Conservation (phyloP, 2,797 vertebrate species). For the Aldrovandia affinis region DNA sequence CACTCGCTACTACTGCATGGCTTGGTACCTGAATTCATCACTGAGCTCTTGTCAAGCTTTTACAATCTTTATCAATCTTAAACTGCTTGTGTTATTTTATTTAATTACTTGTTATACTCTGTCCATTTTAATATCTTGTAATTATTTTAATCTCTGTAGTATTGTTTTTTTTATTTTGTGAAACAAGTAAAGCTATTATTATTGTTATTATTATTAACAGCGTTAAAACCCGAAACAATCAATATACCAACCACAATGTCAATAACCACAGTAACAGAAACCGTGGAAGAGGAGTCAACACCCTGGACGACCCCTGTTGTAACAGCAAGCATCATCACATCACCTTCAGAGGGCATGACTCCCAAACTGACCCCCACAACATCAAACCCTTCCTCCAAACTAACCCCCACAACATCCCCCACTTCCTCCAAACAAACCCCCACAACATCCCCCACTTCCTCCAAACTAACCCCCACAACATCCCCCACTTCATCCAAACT, state of each 20-base stretch:
- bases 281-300: neutral
- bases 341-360: neutral
- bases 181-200: no score
- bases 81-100: no score
- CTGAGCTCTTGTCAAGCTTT: no score
- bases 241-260: neutral
- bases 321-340: neutral
- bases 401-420: neutral
- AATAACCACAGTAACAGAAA: neutral
- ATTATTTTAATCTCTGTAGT: no score
- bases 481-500: neutral
- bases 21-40: no score
- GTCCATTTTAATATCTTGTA: no score
- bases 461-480: neutral
- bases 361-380: neutral
- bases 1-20: no score
- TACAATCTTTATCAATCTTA: no score
- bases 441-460: neutral
- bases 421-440: neutral
- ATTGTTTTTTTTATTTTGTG: no score
- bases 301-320: neutral
- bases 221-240: neutral
- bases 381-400: neutral
- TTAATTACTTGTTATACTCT: no score
- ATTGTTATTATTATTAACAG: no score